phyloP scores from a whole-genome alignment of 2,113 vertebrate genomes.

The Elachura formosa region DNA sequence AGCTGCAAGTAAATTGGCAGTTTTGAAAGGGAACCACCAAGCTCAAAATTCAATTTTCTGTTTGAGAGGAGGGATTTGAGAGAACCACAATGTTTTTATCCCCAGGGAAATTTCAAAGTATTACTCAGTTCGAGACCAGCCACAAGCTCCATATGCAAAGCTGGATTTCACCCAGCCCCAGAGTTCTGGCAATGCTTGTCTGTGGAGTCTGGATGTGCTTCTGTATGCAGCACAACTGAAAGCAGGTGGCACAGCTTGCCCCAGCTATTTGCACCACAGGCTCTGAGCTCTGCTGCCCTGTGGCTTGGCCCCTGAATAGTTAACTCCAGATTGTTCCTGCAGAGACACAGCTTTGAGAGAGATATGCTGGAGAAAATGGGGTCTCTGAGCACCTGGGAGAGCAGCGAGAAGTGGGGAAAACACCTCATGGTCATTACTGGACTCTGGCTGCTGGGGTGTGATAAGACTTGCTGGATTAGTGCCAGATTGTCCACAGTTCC shows the following conservation, averaged over 20 bases:
- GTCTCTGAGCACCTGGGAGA: background rate
- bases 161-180: background rate
- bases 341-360: background rate
- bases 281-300: background rate
- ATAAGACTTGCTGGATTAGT: background rate
- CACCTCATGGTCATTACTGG: background rate
- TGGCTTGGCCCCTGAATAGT: background rate
- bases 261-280: background rate
- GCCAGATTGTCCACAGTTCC: background rate
- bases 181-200: rapidly evolving
- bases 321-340: background rate
- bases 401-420: background rate
- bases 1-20: background rate
- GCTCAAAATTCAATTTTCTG: constrained; percentile 7
- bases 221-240: background rate
- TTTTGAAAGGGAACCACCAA: background rate
- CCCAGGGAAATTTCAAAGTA: background rate
- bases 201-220: background rate
- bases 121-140: background rate
- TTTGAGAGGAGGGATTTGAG: background rate
- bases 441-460: background rate
- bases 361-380: background rate
- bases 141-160: background rate
- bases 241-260: background rate
- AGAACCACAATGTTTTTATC: background rate